Percentiles rank a stretch among this genome's conserved stretches.
Conservation (phyloP, 2,888 invertebrate species). For the Coenonympha arcania region DNA sequence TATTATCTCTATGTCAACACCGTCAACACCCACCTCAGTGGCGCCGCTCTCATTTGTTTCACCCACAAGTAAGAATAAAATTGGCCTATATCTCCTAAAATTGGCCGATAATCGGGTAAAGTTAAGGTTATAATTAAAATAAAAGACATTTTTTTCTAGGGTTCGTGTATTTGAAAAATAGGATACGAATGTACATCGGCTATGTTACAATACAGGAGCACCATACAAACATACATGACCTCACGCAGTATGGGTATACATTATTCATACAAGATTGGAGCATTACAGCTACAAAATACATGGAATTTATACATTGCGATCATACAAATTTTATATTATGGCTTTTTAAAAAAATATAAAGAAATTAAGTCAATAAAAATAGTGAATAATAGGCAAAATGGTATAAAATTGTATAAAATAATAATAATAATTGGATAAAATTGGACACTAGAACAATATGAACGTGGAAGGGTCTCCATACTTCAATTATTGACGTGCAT, state of each 20-base stretch:
- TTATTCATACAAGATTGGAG: conserved; percentile 4
- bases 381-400: not conserved
- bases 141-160: conserved; percentile 41
- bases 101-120: no score
- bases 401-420: no score
- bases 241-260: conserved; percentile 13
- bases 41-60: no score
- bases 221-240: conserved; percentile 54
- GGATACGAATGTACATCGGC: conserved; percentile 68
- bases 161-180: conserved; percentile 66
- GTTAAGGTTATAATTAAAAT: no score
- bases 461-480: no score
- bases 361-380: not conserved
- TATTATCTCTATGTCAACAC: no score
- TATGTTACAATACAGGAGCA: conserved; percentile 64
- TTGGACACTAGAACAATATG: no score
- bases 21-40: no score
- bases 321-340: conserved; percentile 4
- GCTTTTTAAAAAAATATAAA: not conserved
- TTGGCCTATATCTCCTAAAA: no score
- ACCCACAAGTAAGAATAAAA: no score
- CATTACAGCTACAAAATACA: conserved; percentile 5
- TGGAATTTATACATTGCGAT: conserved; percentile 9
- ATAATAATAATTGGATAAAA: no score
- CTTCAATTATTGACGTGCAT: no score